phyloP scores from a whole-genome alignment of 2,888 invertebrate genomes.

The Leptura quadrifasciata region DNA sequence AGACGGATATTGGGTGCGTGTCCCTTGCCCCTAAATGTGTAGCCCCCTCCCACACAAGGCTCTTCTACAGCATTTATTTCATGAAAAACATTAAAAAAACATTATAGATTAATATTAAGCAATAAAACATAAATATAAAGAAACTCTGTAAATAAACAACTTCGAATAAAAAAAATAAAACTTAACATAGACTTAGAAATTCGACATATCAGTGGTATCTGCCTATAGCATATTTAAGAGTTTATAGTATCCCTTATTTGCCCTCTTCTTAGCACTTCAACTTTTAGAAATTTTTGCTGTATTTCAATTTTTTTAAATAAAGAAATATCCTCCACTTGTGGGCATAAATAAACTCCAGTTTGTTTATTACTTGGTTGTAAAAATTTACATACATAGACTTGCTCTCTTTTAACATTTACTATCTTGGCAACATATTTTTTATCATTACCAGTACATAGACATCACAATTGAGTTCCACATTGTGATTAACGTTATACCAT shows the following conservation, averaged over 20 bases:
- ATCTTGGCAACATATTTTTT: conserved; percentile 22
- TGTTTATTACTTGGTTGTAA: conserved; percentile 27
- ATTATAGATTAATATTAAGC: no score
- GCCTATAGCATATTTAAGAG: no score
- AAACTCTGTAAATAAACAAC: no score
- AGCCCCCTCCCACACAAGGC: no score
- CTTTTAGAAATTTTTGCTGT: conserved; percentile 3
- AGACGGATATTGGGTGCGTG: no score
- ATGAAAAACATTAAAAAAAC: no score
- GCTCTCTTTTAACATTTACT: not conserved
- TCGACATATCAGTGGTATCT: no score
- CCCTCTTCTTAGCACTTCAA: conserved; percentile 17
- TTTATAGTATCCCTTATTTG: not conserved
- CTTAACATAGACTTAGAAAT: no score
- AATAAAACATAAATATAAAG: no score
- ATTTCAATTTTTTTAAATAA: conserved; percentile 12
- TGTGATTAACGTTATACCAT: not conserved
- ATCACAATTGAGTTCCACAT: not conserved
- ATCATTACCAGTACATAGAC: conserved; percentile 1
- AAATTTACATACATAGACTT: conserved; percentile 17
- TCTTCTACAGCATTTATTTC: no score
- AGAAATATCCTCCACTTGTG: conserved; percentile 16
- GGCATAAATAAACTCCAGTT: conserved; percentile 2
- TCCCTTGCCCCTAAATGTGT: no score
- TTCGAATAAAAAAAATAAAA: no score